Base-by-base conservation (phyloP, 2,888 invertebrate species). In the Melieria omissa region DNA sequence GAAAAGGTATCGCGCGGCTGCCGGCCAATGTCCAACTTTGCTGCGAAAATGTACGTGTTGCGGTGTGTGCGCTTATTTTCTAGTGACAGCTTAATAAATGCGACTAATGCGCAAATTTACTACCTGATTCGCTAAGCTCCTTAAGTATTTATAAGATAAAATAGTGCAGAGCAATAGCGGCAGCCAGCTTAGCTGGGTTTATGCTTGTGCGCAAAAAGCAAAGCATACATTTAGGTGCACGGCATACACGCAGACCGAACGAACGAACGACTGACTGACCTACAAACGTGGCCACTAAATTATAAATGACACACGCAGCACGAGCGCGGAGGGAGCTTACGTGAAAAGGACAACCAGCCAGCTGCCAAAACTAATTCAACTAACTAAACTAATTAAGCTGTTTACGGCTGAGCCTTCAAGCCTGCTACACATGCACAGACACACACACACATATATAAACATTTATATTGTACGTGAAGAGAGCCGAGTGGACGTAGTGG, bases 241-340 rank as follows among this genome's bases (percentile, higher is more conserved):
- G 49, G 47, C 45, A 64, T n/a, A 64, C 3, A 12, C 55, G 14
- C 5, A 61, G 9, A 49, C 8, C 6, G 46, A 67, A 67, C 57
- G 3, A 58, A 46, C 9, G 29, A 41, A n/a, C 14, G 46, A 52
- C 57, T n/a, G 55, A 54, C 60, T 60, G 57, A 67, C 72, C 64
- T 54, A 64, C 46, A 65, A 41, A 78, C 78, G 74, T 75, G 78
- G 76, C 77, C 78, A 79, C 81, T 82, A 79, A 82, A 82, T 82
- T 82, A 82, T 82, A 82, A 81, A 82, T 82, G 83, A 82, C 82
- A 82, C 81, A 81, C 78, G 81, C 79, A 73, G 74, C 63, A 57
- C 14, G 41, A 6, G 5, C 29, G 60, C 9, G 16, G 16, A 65
- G 52, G 45, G 8, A n/a, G 46, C 9, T 29, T 12, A n/a, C 7